Percentiles rank a stretch among this genome's conserved stretches.
Evolutionary conservation across 1,140 invertebrate genomes (phyloP).

Genomic region (Drosophila tani): DNA sequence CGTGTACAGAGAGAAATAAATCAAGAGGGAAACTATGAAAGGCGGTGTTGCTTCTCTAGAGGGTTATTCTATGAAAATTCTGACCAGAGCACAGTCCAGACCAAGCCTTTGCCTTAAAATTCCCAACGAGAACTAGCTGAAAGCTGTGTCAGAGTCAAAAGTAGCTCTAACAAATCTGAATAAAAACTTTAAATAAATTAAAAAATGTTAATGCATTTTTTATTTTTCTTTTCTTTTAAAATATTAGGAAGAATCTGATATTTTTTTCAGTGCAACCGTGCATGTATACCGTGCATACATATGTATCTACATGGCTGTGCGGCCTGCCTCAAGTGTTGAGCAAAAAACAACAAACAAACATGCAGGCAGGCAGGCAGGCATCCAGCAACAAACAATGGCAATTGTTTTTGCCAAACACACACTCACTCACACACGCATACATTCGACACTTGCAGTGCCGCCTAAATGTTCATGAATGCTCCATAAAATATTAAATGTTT

Average conservation of each 20-base stretch:
- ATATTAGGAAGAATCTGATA: background rate
- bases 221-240: no score
- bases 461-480: constrained; percentile 65
- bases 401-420: constrained; percentile 48
- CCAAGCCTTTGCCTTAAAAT: no score
- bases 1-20: constrained; percentile 17
- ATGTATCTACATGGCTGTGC: background rate
- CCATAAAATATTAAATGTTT: constrained; percentile 75
- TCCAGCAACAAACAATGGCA: constrained; percentile 50
- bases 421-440: constrained; percentile 5
- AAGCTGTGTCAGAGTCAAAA: background rate
- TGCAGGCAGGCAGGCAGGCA: constrained; percentile 17
- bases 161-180: no score
- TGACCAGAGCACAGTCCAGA: background rate
- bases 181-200: background rate
- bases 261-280: background rate
- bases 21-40: background rate
- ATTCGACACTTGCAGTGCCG: constrained; percentile 37
- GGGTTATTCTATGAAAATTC: background rate
- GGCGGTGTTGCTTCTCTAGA: background rate
- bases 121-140: background rate
- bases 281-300: background rate
- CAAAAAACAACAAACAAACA: constrained; percentile 61
- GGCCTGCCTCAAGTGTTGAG: constrained; percentile 35
- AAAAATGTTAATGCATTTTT: background rate